Base-by-base conservation (phyloP, 2,888 invertebrate genomes). In the Drosophila cognata region DNA sequence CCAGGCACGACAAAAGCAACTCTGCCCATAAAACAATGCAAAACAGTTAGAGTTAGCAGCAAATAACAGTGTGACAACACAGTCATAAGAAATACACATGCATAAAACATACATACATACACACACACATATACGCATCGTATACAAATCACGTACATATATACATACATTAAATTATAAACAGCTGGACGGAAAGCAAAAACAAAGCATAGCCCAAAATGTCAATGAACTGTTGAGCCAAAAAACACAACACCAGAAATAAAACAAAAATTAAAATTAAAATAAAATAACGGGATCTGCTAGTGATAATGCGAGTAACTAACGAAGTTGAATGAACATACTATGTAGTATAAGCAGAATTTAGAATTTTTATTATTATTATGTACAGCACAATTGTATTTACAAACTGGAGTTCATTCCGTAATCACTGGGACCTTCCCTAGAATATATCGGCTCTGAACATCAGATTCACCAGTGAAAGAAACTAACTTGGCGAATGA, bases 1-100 rank as follows among this genome's bases (percentile, higher is more conserved):
- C 53, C 52, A 75, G 66, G 71, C 73, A 72, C 88, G 76, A 88
- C 76, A 71, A 70, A 67, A 89, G 65, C 70, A 64, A 67, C 71
- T 53, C 74, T 78, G 90, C 71, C 90, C 88, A 85, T 90, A 89
- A 89, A 90, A 90, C 90, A 90, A 88, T 88, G 88, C 88, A 90
- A 88, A 87, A 88, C 91, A 91, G 90, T 91, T 88, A 90, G 77
- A 80, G 66, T 56, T 81, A 65, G 63, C 57, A 81, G 66, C 77
- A 83, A 85, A 81, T 84, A 82, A 74, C 80, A 74, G 63, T 31
- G 61, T 57, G 60, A 60, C 64, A 75, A 71, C 64, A 68, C 46
- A 46, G 65, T 41, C 57, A 60, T 36, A 66, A 33, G 46, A 25
- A 33, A 59, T 10, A 56, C 59, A 68, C 35, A 56, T 52, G 61